Base-by-base conservation (phyloP, 2,888 invertebrate genomes). In the Incurvaria masculella region DNA sequence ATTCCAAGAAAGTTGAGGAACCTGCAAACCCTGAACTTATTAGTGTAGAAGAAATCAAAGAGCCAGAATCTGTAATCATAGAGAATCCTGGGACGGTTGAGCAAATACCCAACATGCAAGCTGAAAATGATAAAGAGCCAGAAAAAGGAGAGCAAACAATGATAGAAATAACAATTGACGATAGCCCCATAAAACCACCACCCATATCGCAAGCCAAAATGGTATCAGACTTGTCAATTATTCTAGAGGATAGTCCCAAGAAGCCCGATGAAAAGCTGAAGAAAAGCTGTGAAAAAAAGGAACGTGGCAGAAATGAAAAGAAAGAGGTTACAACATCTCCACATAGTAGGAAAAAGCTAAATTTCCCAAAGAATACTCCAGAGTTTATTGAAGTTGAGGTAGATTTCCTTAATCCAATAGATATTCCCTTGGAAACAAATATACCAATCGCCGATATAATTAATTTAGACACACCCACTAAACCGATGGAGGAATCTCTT, bases 131-230 rank as follows among this genome's bases (percentile, higher is more conserved):
- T 56, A 63, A 59, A 53, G 74, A 76, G 53, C 74, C 74, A 44
- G 63, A 65, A 21, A 39, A 49, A 21, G 44, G 63, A 65, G 21
- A 39, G 49, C 21, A 46, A 51, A 2, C 61, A 62, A 4, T 62
- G 52, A 63, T 74, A 47, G 76, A 76, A 64, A 75, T 78, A 19
- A 70, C 66, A 23, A 76, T 79, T 56, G 78, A 79, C 54, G 74
- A 75, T 52, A 78, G 72, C 54, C 76, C 76, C 16, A 56, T 71
- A 4, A 75, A 75, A 57, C 63, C 66, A 48, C 26, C 53, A 10
- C 49, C 53, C n/a, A 55, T 50, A 20, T 66, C 66, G 52, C 58
- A 59, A 47, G 55, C 58, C 56, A 63, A 67, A 53, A 55, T 66
- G 21, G 63, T 61, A 17, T 54, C 59, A 26, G 68, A 69, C 49